These are phyloP conservation scores for pig (Sus scrofa) DNA, from an alignment of 2,113 vertebrate genomes.

Conservation along the genomic window T2T-Sscrofa CM000813.6:107984001-107984500, in stretches of 20 bases:
- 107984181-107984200: slow-evolving; percentile 23
- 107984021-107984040: background rate
- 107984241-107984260: slow-evolving; percentile 8
- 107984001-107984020: slow-evolving; percentile 14
- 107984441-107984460: slow-evolving; percentile 71
- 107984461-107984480: slow-evolving; percentile 77
- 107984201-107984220: background rate
- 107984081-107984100: background rate
- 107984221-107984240: background rate
- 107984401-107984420: slow-evolving; percentile 79
- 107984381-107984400: slow-evolving; percentile 75
- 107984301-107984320: background rate
- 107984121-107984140: background rate
- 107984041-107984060: background rate
- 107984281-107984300: slow-evolving; percentile 15
- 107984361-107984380: slow-evolving; percentile 65
- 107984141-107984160: background rate
- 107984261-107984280: background rate
- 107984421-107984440: slow-evolving; percentile 76
- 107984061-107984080: slow-evolving; percentile 3
- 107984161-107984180: slow-evolving; percentile 32
- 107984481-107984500: slow-evolving; percentile 74
- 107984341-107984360: slow-evolving; percentile 43
- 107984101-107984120: background rate
- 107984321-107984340: slow-evolving; percentile 31